Evolutionary conservation across 2,888 invertebrate genomes (phyloP).

Genomic region (Chrysomela aeneicollis): DNA sequence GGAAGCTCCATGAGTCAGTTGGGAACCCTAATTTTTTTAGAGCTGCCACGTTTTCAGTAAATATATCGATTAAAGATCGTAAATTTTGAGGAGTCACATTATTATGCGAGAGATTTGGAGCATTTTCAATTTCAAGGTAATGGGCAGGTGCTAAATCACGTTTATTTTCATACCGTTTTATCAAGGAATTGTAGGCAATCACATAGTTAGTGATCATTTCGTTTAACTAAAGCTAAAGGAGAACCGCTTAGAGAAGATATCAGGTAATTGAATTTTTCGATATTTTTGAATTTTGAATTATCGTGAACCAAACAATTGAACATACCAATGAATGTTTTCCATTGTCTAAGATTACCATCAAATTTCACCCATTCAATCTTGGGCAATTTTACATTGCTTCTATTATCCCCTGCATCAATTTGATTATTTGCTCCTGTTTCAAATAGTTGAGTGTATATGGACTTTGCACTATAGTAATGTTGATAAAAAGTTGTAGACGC

Average conservation of each 20-base stretch:
- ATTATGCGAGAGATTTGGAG: background rate
- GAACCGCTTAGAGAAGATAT: background rate
- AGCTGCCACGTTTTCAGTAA: conserved; percentile 16
- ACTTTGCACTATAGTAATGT: background rate
- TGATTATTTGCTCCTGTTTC: background rate
- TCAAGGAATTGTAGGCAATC: conserved; percentile 1
- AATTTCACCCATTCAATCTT: background rate
- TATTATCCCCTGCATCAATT: background rate
- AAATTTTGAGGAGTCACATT: conserved; percentile 1
- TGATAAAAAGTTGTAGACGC: background rate
- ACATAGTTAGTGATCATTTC: background rate
- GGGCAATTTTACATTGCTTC: background rate
- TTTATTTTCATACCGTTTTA: conserved; percentile 1
- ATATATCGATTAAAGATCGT: conserved; percentile 9
- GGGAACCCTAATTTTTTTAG: conserved; percentile 16
- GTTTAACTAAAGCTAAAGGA: background rate
- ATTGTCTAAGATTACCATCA: background rate
- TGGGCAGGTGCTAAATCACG: conserved; percentile 7
- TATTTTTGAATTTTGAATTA: background rate
- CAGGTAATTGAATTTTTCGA: conserved; percentile 14
- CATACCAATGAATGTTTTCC: conserved; percentile 8
- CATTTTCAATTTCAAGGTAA: background rate
- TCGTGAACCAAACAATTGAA: background rate
- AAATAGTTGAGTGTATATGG: background rate
- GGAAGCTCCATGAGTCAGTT: conserved; percentile 11